A percentile compares a stretch with the other conserved stretches of the same genome.
These are phyloP conservation scores for Myzus persicae DNA, from an alignment of 1,140 invertebrate genomes.

Conservation along the genomic window DNA sequence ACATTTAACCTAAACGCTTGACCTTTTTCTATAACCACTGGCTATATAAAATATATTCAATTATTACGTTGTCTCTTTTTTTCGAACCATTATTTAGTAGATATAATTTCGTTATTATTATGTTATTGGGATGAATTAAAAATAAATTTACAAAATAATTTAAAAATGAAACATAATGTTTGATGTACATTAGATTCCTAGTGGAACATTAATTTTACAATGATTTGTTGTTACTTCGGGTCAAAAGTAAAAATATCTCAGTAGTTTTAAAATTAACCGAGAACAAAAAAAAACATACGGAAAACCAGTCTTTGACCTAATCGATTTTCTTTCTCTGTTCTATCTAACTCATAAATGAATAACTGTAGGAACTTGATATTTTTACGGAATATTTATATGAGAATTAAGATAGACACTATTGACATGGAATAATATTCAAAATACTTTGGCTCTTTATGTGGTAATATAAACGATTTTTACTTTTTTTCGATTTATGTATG, in stretches of 20 bases:
- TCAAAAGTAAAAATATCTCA: neutral
- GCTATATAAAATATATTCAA: neutral
- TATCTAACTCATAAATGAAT: neutral
- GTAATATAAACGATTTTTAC: no score
- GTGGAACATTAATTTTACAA: neutral
- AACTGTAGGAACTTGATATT: neutral
- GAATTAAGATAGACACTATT: no score
- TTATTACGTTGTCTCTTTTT: neutral
- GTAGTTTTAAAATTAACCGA: neutral
- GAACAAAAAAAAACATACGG: neutral
- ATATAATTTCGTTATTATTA: neutral
- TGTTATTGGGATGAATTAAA: neutral
- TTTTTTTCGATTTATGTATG: neutral
- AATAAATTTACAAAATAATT: neutral
- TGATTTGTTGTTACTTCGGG: neutral
- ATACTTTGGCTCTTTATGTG: neutral
- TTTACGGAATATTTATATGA: neutral
- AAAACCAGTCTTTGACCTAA: neutral
- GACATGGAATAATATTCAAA: neutral
- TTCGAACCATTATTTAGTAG: neutral
- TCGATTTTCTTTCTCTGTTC: neutral
- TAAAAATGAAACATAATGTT: no score
- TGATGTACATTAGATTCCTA: neutral
- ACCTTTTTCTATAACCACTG: slow-evolving; percentile 45
- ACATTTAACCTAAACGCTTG: slow-evolving; percentile 52